Conservation (phyloP, 2,113 vertebrate species). For the Herpetotheres cachinnans region DNA sequence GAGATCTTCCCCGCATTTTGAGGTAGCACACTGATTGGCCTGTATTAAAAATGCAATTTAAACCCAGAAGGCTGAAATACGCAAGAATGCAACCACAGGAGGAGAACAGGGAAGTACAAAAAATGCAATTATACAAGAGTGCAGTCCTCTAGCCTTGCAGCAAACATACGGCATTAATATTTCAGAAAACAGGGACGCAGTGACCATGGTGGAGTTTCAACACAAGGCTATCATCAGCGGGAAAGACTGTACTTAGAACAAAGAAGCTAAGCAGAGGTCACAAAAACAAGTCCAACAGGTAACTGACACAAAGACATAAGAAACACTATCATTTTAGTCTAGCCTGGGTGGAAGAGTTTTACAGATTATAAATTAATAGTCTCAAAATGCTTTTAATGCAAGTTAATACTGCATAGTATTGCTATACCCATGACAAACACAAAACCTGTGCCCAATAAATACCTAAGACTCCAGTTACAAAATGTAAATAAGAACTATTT, state of each 20-base stretch:
- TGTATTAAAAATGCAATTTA: background rate
- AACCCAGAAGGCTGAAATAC: background rate
- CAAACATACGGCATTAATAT: conserved; percentile 5
- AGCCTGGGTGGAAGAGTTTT: background rate
- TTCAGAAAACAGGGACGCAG: background rate
- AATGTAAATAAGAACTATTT: background rate
- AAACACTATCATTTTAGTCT: background rate
- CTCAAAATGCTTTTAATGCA: background rate
- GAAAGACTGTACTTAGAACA: background rate
- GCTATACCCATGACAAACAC: background rate
- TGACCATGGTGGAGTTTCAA: background rate
- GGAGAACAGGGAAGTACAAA: background rate
- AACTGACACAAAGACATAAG: conserved; percentile 13
- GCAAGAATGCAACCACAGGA: background rate
- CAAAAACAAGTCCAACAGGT: conserved; percentile 17
- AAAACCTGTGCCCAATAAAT: background rate
- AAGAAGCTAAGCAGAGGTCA: background rate
- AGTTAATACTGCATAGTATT: background rate
- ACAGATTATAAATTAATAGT: background rate
- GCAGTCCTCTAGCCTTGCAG: background rate
- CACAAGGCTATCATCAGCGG: background rate
- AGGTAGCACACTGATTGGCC: background rate
- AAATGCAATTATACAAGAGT: background rate
- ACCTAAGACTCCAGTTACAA: background rate
- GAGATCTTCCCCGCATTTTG: background rate